Conservation (phyloP, 2,797 vertebrate genomes). For the Acipenser transmontanus region DNA sequence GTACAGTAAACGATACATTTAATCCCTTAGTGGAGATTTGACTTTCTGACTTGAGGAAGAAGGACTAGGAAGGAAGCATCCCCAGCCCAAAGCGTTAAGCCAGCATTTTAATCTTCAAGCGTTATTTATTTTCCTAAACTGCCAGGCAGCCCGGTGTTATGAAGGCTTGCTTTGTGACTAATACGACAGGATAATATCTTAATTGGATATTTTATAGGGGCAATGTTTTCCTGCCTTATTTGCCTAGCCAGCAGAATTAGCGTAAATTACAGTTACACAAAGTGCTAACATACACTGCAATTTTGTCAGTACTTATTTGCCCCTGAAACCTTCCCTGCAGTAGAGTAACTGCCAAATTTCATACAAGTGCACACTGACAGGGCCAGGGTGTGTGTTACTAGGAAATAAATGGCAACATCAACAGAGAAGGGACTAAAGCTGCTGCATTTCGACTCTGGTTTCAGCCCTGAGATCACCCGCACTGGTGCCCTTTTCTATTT, state of each 20-base stretch:
- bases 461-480: neutral
- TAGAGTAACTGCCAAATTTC: slow-evolving; percentile 36
- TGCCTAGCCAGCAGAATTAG: slow-evolving; percentile 36
- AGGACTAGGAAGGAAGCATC: slow-evolving; percentile 23
- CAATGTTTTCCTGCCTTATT: slow-evolving; percentile 36
- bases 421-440: slow-evolving; percentile 30
- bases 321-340: neutral
- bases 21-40: no score
- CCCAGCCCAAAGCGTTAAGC: slow-evolving; percentile 32
- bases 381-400: slow-evolving; percentile 36
- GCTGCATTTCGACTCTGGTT: slow-evolving; percentile 6
- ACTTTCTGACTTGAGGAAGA: slow-evolving; percentile 16
- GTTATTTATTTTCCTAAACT: slow-evolving; percentile 43
- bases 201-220: slow-evolving; percentile 30
- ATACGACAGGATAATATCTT: slow-evolving; percentile 45
- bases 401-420: slow-evolving; percentile 47
- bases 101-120: slow-evolving; percentile 43
- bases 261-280: slow-evolving; percentile 30
- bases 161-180: slow-evolving; percentile 32
- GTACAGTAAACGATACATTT: no score
- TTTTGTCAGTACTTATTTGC: neutral
- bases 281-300: slow-evolving; percentile 17
- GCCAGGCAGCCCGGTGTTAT: slow-evolving; percentile 30
- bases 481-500: no score
- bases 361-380: slow-evolving; percentile 8